Percentiles rank a stretch among this genome's conserved stretches.
These are phyloP conservation scores for honey bee (Apis mellifera) DNA, from an alignment of 1,140 invertebrate genomes.

Conservation along the genomic window Amel_HAv3.1 CM009932.2:9925501-9926000, in stretches of 20 bases:
- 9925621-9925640: slow-evolving; percentile 36
- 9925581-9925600: slow-evolving; percentile 43
- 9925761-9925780: slow-evolving; percentile 37
- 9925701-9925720: slow-evolving; percentile 65
- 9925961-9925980: background rate
- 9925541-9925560: background rate
- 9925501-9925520: no score
- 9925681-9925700: slow-evolving; percentile 69
- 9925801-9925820: slow-evolving; percentile 56
- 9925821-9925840: slow-evolving; percentile 52
- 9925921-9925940: background rate
- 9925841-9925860: slow-evolving; percentile 61
- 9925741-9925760: slow-evolving; percentile 38
- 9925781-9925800: slow-evolving; percentile 70
- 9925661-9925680: slow-evolving; percentile 48
- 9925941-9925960: background rate
- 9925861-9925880: background rate
- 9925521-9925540: slow-evolving; percentile 7
- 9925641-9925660: background rate
- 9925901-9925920: background rate
- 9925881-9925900: background rate
- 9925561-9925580: slow-evolving; percentile 11
- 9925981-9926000: background rate
- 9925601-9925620: slow-evolving; percentile 14
- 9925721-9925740: slow-evolving; percentile 56